Evolutionary conservation across 2,888 invertebrate genomes (phyloP).

Genomic region (Microctonus hyperodae): DNA sequence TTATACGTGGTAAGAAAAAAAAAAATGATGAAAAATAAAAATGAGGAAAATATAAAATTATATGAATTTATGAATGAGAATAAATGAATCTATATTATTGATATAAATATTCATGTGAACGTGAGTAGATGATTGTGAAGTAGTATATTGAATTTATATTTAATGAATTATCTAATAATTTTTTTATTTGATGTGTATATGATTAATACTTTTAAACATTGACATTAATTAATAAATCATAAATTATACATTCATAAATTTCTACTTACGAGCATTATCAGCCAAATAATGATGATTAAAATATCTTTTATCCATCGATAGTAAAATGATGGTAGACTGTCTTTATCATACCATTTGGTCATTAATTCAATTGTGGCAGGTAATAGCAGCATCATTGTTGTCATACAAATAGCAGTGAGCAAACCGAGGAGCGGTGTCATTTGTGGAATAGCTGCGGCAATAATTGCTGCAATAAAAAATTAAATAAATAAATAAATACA

Average conservation of each 20-base stretch:
- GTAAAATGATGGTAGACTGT: slow-evolving; percentile 44
- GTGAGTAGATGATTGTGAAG: too few relatives aligned
- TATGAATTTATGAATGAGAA: background rate
- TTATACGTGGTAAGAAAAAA: too few relatives aligned
- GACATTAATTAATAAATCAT: background rate
- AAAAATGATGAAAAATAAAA: too few relatives aligned
- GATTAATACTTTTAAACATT: background rate
- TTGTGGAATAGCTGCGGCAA: slow-evolving; percentile 67
- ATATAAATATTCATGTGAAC: too few relatives aligned
- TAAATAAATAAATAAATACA: background rate
- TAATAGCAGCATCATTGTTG: slow-evolving; percentile 63
- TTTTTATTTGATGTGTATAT: too few relatives aligned
- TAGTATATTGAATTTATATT: too few relatives aligned
- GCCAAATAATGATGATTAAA: slow-evolving; percentile 48
- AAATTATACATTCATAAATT: background rate
- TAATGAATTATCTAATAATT: too few relatives aligned
- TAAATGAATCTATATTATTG: too few relatives aligned
- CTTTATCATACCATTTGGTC: slow-evolving; percentile 47
- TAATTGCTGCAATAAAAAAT: slow-evolving; percentile 55
- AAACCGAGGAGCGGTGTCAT: slow-evolving; percentile 68
- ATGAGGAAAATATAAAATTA: background rate
- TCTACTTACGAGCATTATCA: slow-evolving; percentile 47
- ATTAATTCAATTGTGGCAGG: slow-evolving; percentile 57
- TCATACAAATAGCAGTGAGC: slow-evolving; percentile 67
- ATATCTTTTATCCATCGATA: slow-evolving; percentile 50